Percentiles rank a stretch among this genome's conserved stretches.
Evolutionary conservation across 2,888 invertebrate species (phyloP).

Genomic region (Saturnia japonica): DNA sequence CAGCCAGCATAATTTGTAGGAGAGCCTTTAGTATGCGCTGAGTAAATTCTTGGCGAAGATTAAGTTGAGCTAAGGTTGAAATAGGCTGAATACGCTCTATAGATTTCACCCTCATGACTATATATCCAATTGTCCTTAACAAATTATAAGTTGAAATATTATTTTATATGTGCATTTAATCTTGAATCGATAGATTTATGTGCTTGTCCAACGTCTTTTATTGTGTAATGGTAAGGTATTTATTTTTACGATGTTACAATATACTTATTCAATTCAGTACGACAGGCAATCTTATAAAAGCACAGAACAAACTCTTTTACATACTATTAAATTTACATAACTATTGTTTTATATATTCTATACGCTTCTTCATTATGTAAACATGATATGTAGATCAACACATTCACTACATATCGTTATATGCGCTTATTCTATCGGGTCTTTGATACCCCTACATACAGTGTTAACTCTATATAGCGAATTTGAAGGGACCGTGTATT

Average conservation of each 20-base stretch:
- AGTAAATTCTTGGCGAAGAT: too few species aligned
- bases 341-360: constrained; percentile 5
- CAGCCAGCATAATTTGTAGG: too few species aligned
- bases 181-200: neutral
- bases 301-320: neutral
- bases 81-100: too few species aligned
- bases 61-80: too few species aligned
- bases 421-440: too few species aligned
- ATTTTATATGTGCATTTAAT: neutral
- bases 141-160: neutral
- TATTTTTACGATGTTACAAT: neutral
- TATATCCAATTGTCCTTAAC: too few species aligned
- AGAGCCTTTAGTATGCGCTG: too few species aligned
- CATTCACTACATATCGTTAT: neutral
- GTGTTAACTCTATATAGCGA: too few species aligned
- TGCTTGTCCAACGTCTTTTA: neutral
- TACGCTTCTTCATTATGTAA: neutral
- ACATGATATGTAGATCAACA: neutral
- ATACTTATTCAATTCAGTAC: neutral
- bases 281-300: neutral
- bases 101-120: too few species aligned
- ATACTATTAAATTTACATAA: neutral
- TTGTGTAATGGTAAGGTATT: neutral
- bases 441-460: too few species aligned
- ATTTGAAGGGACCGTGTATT: too few species aligned